These are phyloP conservation scores for Zonitis immaculata DNA, from an alignment of 2,888 invertebrate genomes.

Conservation along the genomic window DNA sequence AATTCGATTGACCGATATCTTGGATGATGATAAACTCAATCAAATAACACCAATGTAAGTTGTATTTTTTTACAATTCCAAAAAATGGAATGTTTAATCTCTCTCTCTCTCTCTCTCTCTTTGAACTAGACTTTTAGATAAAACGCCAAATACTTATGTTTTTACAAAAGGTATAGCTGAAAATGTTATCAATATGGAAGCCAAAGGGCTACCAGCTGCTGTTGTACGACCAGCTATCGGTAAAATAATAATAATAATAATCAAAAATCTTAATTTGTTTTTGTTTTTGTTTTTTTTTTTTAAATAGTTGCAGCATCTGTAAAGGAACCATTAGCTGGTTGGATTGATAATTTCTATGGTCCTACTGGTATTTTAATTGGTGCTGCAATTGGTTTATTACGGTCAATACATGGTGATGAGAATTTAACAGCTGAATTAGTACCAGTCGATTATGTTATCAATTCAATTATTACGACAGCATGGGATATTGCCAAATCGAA, in stretches of 20 bases:
- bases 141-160: slow-evolving; percentile 71
- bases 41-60: slow-evolving; percentile 40
- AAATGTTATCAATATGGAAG: slow-evolving; percentile 62
- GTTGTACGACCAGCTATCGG: slow-evolving; percentile 82
- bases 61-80: too few species aligned
- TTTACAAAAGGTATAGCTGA: slow-evolving; percentile 88
- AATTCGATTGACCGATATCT: slow-evolving; percentile 46
- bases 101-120: too few species aligned
- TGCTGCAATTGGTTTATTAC: slow-evolving; percentile 57
- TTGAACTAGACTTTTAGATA: slow-evolving; percentile 26
- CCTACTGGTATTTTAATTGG: slow-evolving; percentile 50
- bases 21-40: slow-evolving; percentile 45
- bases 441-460: slow-evolving; percentile 52
- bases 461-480: slow-evolving; percentile 12
- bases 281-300: not conserved
- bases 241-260: too few species aligned
- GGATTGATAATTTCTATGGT: slow-evolving; percentile 70
- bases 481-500: slow-evolving; percentile 35
- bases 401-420: slow-evolving; percentile 53
- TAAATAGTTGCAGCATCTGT: slow-evolving; percentile 33
- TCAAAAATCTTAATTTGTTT: too few species aligned
- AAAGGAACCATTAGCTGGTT: slow-evolving; percentile 51
- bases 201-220: slow-evolving; percentile 66
- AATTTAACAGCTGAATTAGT: slow-evolving; percentile 60
- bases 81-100: too few species aligned